Percentiles rank a stretch among this genome's conserved stretches.
These are phyloP conservation scores for Petaurus breviceps DNA, from an alignment of 2,113 vertebrate genomes.

Conservation along the genomic window DNA sequence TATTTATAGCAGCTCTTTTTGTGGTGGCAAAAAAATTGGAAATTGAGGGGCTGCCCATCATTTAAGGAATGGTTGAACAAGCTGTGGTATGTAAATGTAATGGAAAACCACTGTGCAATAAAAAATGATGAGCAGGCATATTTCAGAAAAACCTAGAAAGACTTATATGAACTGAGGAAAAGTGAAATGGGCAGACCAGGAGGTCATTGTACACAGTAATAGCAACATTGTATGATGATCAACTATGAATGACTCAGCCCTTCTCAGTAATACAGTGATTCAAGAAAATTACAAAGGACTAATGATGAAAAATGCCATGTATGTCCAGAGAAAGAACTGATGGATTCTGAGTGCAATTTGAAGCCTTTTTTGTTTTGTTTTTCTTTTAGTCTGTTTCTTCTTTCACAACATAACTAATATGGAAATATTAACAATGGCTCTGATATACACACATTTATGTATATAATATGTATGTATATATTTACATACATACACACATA, in stretches of 20 bases:
- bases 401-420: too few relatives aligned
- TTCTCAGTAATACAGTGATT: neutral
- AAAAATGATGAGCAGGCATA: too few relatives aligned
- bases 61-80: too few relatives aligned
- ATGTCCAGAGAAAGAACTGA: neutral
- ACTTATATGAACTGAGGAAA: neutral
- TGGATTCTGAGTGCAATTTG: neutral
- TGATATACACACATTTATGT: neutral
- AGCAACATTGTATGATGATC: neutral
- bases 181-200: neutral
- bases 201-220: neutral
- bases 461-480: neutral
- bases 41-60: too few relatives aligned
- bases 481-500: neutral
- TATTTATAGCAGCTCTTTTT: too few relatives aligned
- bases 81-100: too few relatives aligned
- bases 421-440: neutral
- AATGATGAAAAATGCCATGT: neutral
- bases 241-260: neutral
- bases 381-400: neutral
- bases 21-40: too few relatives aligned
- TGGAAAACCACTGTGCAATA: too few relatives aligned
- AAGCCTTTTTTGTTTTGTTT: neutral
- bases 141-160: neutral
- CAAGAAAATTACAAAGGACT: neutral